Evolutionary conservation across 2,888 invertebrate species (phyloP).

Genomic region (Bruchidius siliquastri): DNA sequence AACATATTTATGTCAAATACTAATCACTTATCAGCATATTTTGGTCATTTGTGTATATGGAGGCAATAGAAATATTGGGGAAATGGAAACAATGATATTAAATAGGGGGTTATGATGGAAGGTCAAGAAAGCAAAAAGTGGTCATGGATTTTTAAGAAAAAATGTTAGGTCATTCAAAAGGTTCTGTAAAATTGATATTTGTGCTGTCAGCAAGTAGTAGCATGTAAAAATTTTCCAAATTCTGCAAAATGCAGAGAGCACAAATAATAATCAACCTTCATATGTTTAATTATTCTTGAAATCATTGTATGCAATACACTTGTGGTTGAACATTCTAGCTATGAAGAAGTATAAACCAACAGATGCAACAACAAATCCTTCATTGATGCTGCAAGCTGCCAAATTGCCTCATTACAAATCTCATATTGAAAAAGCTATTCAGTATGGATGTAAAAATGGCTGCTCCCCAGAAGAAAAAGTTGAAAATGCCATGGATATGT

Average conservation of each 20-base stretch:
- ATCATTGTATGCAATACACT: no score
- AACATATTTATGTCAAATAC: background rate
- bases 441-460: conserved; percentile 70
- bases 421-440: conserved; percentile 84
- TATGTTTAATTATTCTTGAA: no score
- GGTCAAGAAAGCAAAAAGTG: no score
- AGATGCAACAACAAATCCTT: conserved; percentile 99
- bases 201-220: no score
- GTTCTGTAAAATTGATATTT: no score
- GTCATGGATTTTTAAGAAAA: no score
- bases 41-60: background rate
- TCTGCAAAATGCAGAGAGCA: no score
- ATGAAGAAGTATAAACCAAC: conserved; percentile 97
- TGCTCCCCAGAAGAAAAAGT: conserved; percentile 71
- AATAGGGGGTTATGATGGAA: no score
- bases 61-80: background rate
- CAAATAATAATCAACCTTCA: no score
- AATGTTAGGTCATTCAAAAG: no score
- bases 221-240: no score
- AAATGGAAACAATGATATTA: no score
- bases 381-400: conserved; percentile 91
- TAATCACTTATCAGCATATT: background rate
- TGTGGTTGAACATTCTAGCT: conserved; percentile 53
- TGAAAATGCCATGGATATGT: conserved; percentile 83
- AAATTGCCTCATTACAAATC: conserved; percentile 89